Conservation (phyloP, 2,113 vertebrate species). For the Hemiscyllium ocellatum region DNA sequence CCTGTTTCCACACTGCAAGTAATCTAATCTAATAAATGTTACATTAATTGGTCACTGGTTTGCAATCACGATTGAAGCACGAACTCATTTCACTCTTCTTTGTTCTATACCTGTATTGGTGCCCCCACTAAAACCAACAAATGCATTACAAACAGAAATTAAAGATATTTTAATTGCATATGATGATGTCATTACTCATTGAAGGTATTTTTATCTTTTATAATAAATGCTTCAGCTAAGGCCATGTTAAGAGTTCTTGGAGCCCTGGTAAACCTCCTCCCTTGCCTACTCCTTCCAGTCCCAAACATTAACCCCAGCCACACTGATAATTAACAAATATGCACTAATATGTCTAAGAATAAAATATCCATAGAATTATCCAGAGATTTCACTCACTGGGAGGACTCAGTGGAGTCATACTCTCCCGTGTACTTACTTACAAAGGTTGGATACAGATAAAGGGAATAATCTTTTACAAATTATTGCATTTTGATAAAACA, state of each 20-base stretch:
- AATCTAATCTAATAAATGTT: too few species aligned
- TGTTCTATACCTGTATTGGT: not conserved
- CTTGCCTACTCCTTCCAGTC: not conserved
- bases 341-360: not conserved
- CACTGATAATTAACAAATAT: not conserved
- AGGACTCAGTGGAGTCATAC: too few species aligned
- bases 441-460: too few species aligned
- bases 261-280: not conserved
- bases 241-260: not conserved
- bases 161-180: not conserved
- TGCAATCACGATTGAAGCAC: not conserved
- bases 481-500: too few species aligned
- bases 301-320: not conserved
- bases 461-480: too few species aligned
- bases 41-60: not conserved
- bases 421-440: too few species aligned
- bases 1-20: too few species aligned
- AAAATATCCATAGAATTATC: too few species aligned
- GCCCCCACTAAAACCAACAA: not conserved
- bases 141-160: not conserved
- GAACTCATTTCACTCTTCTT: not conserved
- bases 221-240: not conserved
- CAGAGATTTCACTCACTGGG: too few species aligned
- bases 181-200: not conserved
- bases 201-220: not conserved